Conservation (phyloP, 2,797 vertebrate species). For the Strix occidentalis region DNA sequence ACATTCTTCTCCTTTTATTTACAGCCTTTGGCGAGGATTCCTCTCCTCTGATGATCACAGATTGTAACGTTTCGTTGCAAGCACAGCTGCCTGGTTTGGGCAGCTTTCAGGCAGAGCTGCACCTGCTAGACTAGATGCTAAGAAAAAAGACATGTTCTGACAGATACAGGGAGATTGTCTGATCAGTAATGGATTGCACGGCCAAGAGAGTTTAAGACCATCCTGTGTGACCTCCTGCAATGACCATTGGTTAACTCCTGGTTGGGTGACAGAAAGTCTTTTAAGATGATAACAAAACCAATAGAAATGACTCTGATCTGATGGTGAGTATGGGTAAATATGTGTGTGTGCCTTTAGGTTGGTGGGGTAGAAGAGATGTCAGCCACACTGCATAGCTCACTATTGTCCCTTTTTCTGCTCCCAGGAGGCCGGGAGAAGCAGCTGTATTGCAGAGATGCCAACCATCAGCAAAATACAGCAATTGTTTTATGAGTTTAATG, state of each 20-base stretch:
- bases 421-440: conserved; percentile 31
- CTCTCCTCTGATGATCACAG: not conserved
- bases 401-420: conserved; percentile 44
- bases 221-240: not conserved
- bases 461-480: conserved; percentile 44
- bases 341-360: not conserved
- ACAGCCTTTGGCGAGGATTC: accelerated
- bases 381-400: not conserved
- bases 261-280: not conserved
- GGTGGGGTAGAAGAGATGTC: not conserved
- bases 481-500: conserved; percentile 55
- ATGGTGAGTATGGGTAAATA: not conserved
- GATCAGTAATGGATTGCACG: accelerated
- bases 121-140: not conserved
- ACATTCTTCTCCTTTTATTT: not conserved
- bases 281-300: not conserved
- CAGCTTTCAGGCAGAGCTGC: not conserved
- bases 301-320: not conserved
- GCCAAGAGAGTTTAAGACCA: not conserved
- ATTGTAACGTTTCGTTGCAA: not conserved
- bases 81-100: conserved; percentile 5
- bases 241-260: not conserved
- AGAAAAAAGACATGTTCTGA: not conserved
- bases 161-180: not conserved
- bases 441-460: conserved; percentile 57